Evolutionary conservation across 2,113 vertebrate genomes (phyloP), one percentile per base, ranked within the genome.

Genomic region (Poeciliopsis retropinna): DNA sequence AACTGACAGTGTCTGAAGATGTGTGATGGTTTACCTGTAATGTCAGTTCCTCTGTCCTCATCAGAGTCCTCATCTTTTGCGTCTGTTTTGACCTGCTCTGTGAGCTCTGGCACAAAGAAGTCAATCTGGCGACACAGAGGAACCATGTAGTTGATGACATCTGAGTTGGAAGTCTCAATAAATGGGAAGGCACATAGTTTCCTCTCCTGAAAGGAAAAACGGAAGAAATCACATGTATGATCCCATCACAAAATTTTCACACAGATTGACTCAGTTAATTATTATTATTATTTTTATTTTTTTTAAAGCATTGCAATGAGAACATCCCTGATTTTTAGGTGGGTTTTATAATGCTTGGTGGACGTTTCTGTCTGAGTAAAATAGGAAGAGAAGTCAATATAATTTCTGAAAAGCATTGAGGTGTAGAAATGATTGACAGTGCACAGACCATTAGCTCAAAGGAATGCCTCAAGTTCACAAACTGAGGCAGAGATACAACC

Each of bases 61-160:
- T 93, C 93, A 0, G 94, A 92, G 76, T 96, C 96, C 25, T 84
- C 91, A 37, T 94, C 94, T 4, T 85, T 95, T 67, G 86, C 83
- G n/a, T 95, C 94, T 64, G 88, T 89, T 84, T 94, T 95, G 13
- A 87, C 75, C 51, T 96, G 89, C 57, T 97, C 96, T 85, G 95
- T 95, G 93, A 97, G 94, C 91, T 99, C 97, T 17, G 97, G 97
- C 69, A 99, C 97, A 0, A 96, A 97, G 93, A 99, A 99, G 85
- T 97, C 96, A 3, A 94, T 94, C 90, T 97, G 97, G 31, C 95
- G 95, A 17, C 97, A 96, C 19, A 99, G 93, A 0, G 98, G 98
- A 32, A 95, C 97, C 94, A 99, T 94, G 6, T 97, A 99, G 80
- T 97, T 94, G 90, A 96, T 97, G 90, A 95, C 82, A 75, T 96